Conservation (phyloP, 2,888 invertebrate genomes). For the Cheilosia variabilis region DNA sequence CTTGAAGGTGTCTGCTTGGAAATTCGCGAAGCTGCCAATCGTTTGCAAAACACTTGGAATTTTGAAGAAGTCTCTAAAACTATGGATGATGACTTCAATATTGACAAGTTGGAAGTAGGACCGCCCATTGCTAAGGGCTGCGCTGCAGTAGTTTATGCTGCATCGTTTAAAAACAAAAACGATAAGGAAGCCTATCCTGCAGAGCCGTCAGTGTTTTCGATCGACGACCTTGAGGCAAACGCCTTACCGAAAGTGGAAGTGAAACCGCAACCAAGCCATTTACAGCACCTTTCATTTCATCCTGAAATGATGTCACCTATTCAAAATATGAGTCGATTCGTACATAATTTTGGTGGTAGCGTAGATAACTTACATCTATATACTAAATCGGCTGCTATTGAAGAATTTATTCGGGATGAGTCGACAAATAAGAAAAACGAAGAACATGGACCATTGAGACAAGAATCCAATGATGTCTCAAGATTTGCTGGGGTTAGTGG, state of each 20-base stretch:
- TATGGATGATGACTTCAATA: slow-evolving; percentile 84
- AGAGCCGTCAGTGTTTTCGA: slow-evolving; percentile 16
- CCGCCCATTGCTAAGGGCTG: slow-evolving; percentile 91
- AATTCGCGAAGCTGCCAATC: slow-evolving; percentile 86
- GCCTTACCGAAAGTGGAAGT: slow-evolving; percentile 16
- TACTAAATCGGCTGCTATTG: slow-evolving; percentile 79
- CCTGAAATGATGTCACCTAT: slow-evolving; percentile 82
- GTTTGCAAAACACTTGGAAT: slow-evolving; percentile 81
- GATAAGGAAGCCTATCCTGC: neutral
- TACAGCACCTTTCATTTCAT: slow-evolving; percentile 73
- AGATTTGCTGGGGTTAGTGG: slow-evolving; percentile 71
- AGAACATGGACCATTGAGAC: slow-evolving; percentile 5
- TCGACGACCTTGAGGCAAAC: slow-evolving; percentile 13
- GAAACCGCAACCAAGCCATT: slow-evolving; percentile 22
- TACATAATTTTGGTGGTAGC: slow-evolving; percentile 83
- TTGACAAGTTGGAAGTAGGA: slow-evolving; percentile 88
- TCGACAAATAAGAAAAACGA: slow-evolving; percentile 2
- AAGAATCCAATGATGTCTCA: slow-evolving; percentile 10
- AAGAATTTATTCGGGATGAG: slow-evolving; percentile 66
- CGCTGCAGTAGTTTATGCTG: slow-evolving; percentile 91
- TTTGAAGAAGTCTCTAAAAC: slow-evolving; percentile 81
- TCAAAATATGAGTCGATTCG: slow-evolving; percentile 82
- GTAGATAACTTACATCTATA: slow-evolving; percentile 81
- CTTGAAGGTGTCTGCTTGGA: slow-evolving; percentile 91
- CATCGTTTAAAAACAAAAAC: slow-evolving; percentile 84